phyloP scores from a whole-genome alignment of 1,140 invertebrate genomes.

The Capitella teleta region DNA sequence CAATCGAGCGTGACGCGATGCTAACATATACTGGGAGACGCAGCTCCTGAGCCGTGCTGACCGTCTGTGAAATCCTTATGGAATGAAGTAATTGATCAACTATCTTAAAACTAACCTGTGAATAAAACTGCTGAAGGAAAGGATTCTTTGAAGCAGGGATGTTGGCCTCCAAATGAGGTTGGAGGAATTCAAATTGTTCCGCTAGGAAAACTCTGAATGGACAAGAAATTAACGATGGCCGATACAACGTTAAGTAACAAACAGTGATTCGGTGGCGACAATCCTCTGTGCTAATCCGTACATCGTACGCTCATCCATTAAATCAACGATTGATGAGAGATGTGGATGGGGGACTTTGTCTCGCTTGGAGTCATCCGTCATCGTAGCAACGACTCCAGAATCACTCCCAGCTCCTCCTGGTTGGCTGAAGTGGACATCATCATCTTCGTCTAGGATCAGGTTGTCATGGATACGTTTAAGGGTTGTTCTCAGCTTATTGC shows the following conservation, averaged over 20 bases:
- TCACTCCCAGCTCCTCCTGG: background rate
- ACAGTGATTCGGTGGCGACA: slow-evolving; percentile 80
- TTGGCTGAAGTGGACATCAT: slow-evolving; percentile 9
- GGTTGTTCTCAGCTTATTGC: slow-evolving; percentile 56
- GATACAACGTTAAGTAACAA: slow-evolving; percentile 18
- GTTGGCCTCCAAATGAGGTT: slow-evolving; percentile 58
- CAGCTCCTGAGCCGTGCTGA: slow-evolving; percentile 59
- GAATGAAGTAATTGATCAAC: slow-evolving; percentile 17
- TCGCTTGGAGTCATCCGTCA: no score
- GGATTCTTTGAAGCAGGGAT: slow-evolving; percentile 48
- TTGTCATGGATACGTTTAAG: slow-evolving; percentile 65
- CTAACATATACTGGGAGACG: slow-evolving; percentile 73
- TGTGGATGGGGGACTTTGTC: slow-evolving; percentile 50
- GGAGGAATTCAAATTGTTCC: slow-evolving; percentile 71
- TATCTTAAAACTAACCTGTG: no score
- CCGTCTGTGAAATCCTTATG: slow-evolving; percentile 56
- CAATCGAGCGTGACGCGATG: slow-evolving; percentile 66
- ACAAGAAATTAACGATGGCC: background rate
- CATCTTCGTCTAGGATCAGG: slow-evolving; percentile 41
- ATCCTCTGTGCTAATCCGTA: slow-evolving; percentile 74
- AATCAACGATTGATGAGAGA: slow-evolving; percentile 59
- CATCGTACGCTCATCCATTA: slow-evolving; percentile 58
- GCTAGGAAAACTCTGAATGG: slow-evolving; percentile 71
- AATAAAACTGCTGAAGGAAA: slow-evolving; percentile 63
- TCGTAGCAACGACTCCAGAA: no score